phyloP scores from a whole-genome alignment of 64 coral and sea anemone species.

The Cladopsammia gracilis region DNA sequence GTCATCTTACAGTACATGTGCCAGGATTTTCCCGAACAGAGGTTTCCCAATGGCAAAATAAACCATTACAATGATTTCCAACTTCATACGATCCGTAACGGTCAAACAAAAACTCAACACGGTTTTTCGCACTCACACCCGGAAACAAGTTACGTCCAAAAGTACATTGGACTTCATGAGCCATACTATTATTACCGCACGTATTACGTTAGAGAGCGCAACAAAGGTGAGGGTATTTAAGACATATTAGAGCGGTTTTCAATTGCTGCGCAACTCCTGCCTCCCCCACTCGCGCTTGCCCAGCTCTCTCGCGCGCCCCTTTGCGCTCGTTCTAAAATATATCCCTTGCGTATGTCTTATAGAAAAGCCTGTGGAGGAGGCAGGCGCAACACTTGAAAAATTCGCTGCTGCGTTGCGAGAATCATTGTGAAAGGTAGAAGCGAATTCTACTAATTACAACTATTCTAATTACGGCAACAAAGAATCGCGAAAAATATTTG shows the following conservation, averaged over 20 bases:
- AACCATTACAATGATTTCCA: not conserved
- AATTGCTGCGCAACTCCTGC: too few species aligned
- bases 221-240: slow-evolving; percentile 43
- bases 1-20: slow-evolving; percentile 44
- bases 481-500: slow-evolving; percentile 7
- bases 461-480: not conserved
- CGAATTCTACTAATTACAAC: not conserved
- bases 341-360: too few species aligned
- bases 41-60: not conserved
- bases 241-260: not conserved
- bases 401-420: slow-evolving; percentile 12
- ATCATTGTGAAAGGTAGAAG: slow-evolving; percentile 7
- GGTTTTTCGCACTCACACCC: not conserved
- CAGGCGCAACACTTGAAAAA: not conserved
- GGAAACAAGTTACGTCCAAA: not conserved
- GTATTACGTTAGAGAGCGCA: slow-evolving; percentile 19
- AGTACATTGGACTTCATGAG: slow-evolving; percentile 12
- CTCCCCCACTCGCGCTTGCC: too few species aligned
- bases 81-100: slow-evolving; percentile 26
- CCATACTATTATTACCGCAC: slow-evolving; percentile 31
- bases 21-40: slow-evolving; percentile 6
- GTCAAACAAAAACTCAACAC: not conserved
- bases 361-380: too few species aligned
- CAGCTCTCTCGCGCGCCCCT: too few species aligned
- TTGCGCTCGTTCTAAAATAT: too few species aligned